A percentile compares a stretch with the other conserved stretches of the same genome.
Conservation (phyloP, 1,140 invertebrate genomes). For the Portunus trituberculatus region DNA sequence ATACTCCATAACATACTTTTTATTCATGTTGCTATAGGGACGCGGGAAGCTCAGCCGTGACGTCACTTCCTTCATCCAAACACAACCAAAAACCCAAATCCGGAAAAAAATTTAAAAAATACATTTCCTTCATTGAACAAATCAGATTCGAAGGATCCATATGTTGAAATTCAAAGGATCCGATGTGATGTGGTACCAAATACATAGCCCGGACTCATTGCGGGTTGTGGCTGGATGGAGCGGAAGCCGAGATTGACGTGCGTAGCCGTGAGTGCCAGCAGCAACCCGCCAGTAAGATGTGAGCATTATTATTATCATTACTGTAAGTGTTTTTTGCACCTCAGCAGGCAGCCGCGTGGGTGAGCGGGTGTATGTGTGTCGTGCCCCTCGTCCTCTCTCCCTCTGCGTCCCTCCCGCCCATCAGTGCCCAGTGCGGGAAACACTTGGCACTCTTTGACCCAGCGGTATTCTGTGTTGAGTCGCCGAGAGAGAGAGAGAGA, state of each 20-base stretch:
- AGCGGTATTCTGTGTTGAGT: no score
- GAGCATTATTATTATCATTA: constrained; percentile 11
- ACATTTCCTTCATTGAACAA: no score
- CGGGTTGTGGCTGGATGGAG: not conserved
- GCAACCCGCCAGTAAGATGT: not conserved
- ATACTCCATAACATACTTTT: constrained; percentile 15
- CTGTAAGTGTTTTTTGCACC: constrained; percentile 12
- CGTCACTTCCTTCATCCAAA: not conserved
- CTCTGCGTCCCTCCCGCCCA: not conserved
- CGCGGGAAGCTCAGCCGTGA: not conserved
- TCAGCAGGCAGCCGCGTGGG: not conserved
- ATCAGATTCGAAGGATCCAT: not conserved
- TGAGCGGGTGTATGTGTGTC: not conserved
- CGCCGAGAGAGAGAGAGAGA: not conserved
- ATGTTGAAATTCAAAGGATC: not conserved
- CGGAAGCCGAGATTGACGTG: not conserved
- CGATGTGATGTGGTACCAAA: not conserved
- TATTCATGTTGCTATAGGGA: constrained; percentile 12
- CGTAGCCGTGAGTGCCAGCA: not conserved
- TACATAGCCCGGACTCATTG: not conserved
- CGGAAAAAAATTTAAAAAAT: not conserved
- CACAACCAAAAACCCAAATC: not conserved
- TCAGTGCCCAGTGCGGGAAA: no score
- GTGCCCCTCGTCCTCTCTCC: not conserved
- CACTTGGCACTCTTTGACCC: no score